These are phyloP conservation scores for Ectropis grisescens DNA, from an alignment of 1,140 invertebrate genomes.

Conservation along the genomic window DNA sequence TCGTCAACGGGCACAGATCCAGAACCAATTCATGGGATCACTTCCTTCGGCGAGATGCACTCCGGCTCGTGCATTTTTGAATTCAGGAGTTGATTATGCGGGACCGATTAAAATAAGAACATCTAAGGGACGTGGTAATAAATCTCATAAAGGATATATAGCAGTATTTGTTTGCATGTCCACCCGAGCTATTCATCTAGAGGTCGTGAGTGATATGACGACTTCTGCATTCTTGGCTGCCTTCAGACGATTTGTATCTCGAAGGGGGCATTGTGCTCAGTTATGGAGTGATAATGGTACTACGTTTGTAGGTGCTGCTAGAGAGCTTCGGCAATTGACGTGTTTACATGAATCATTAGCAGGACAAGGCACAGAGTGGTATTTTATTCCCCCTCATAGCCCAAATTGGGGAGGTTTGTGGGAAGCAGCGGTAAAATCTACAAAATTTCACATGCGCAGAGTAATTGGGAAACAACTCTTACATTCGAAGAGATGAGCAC, in stretches of 20 bases:
- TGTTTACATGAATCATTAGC: constrained; percentile 5
- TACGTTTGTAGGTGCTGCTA: constrained; percentile 29
- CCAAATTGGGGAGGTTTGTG: constrained; percentile 11
- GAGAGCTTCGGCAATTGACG: constrained; percentile 4
- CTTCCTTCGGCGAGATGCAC: constrained; percentile 2
- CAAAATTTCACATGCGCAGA: constrained; percentile 15
- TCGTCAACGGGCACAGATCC: background rate
- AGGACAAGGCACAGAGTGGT: constrained; percentile 13
- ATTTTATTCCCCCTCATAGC: constrained; percentile 15
- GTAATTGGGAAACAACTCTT: constrained; percentile 12
- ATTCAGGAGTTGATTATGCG: constrained; percentile 20
- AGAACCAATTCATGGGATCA: constrained; percentile 1
- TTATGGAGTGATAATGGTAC: constrained; percentile 29
- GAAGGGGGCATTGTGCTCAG: constrained; percentile 9
- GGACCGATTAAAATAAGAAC: constrained; percentile 18
- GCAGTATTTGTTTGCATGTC: constrained; percentile 20
- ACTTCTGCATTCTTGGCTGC: constrained; percentile 27
- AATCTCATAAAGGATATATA: too few species aligned
- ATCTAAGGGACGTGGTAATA: constrained; percentile 11
- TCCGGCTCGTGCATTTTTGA: constrained; percentile 4
- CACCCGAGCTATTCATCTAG: constrained; percentile 25
- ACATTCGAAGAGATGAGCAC: constrained; percentile 14
- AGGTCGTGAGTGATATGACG: constrained; percentile 17
- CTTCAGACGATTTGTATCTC: constrained; percentile 24
- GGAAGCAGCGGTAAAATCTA: constrained; percentile 14